Evolutionary conservation across 2,888 invertebrate genomes (phyloP).

Genomic region (Brachypalpus laphriformis): DNA sequence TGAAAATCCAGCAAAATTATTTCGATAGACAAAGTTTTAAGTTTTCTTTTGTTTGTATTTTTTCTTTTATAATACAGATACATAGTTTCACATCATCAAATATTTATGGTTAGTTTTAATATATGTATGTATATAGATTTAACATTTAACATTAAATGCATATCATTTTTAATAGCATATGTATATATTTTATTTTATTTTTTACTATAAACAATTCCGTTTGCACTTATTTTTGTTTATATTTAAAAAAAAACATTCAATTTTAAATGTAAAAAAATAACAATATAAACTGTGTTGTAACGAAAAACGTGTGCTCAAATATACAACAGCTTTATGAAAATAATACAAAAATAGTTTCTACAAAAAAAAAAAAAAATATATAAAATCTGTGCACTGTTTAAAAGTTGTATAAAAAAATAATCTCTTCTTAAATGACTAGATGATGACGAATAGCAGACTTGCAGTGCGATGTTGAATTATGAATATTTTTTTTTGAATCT

Average conservation of each 20-base stretch:
- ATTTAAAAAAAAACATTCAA: neutral
- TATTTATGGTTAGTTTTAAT: constrained; percentile 20
- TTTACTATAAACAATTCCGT: constrained; percentile 71
- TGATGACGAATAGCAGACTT: constrained; percentile 59
- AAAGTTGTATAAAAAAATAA: constrained; percentile 70
- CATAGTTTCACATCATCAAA: constrained; percentile 34
- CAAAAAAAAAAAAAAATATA: constrained; percentile 1
- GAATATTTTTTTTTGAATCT: constrained; percentile 59
- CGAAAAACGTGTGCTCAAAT: constrained; percentile 35
- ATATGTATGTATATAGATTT: constrained; percentile 44
- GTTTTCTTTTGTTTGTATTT: neutral
- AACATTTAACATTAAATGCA: constrained; percentile 71
- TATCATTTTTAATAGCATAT: constrained; percentile 43
- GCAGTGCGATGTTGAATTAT: constrained; percentile 48
- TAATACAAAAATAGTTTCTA: constrained; percentile 36
- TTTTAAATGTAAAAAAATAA: constrained; percentile 14
- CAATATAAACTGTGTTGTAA: constrained; percentile 2
- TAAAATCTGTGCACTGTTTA: constrained; percentile 42
- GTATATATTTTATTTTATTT: constrained; percentile 36
- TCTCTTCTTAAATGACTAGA: constrained; percentile 75
- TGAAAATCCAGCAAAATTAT: constrained; percentile 40
- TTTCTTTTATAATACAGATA: constrained; percentile 20
- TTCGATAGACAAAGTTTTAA: constrained; percentile 47
- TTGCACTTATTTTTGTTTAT: constrained; percentile 53
- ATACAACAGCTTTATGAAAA: constrained; percentile 33